Conservation (phyloP, 2,113 vertebrate species). For the Leuciscus idus region DNA sequence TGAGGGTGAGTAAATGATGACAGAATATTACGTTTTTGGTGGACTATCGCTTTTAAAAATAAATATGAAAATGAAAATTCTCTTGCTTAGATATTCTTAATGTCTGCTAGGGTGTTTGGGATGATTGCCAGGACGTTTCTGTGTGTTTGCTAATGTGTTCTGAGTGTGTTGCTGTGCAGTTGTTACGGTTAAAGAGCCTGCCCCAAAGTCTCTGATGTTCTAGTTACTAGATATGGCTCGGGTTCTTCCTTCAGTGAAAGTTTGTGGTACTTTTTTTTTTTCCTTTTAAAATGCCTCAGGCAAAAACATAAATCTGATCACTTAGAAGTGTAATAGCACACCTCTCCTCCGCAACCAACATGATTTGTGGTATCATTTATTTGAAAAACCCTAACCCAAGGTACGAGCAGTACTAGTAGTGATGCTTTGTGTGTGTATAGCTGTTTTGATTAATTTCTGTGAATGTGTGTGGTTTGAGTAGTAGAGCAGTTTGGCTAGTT, state of each 20-base stretch:
- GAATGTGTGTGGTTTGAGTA: neutral
- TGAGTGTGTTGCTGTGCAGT: constrained; percentile 6
- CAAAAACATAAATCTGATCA: constrained; percentile 11
- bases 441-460: neutral
- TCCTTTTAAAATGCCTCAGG: neutral
- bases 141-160: constrained; percentile 13
- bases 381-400: neutral
- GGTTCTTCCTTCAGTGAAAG: neutral
- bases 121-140: neutral
- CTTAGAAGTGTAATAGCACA: constrained; percentile 16
- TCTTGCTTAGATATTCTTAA: constrained; percentile 9
- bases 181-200: neutral
- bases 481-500: neutral
- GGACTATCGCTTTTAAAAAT: neutral
- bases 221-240: neutral
- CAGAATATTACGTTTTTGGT: neutral
- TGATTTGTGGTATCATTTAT: constrained; percentile 11
- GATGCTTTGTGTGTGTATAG: neutral
- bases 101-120: constrained; percentile 14
- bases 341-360: constrained; percentile 9
- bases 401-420: neutral
- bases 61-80: neutral
- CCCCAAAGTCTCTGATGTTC: constrained; percentile 5
- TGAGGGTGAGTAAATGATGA: neutral
- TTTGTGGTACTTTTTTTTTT: neutral